Evolutionary conservation across 2,113 vertebrate genomes (phyloP), one percentile per base, ranked within the genome.

Genomic region (Pachyramphus minor): DNA sequence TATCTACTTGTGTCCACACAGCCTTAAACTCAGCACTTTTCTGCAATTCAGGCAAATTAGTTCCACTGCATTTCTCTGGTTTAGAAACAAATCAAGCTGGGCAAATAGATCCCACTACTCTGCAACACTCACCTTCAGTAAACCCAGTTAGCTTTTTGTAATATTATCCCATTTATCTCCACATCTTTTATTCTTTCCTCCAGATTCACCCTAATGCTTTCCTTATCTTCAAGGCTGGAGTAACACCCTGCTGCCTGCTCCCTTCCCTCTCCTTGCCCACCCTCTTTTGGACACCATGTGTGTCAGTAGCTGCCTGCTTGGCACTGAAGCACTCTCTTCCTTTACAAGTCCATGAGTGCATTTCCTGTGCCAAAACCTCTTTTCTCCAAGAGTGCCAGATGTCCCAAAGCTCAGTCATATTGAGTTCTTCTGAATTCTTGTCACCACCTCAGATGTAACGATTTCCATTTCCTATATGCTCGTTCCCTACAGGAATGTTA

Each of bases 361-460:
- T 73, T 91, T 96, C 75, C 69, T 85, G 66, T 87, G 93, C 91
- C 95, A 96, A 95, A 94, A 77, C 42, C 79, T 93, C 53, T 81
- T 89, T 72, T 75, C 56, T 84, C 66, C 0, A 0, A 62, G 30
- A 22, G 27, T 73, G 49, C 69, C 95, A 95, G 84, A 92, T 96
- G 69, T 95, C 84, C 66, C 91, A 82, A 81, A 94, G 47, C 76
- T 92, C 73, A 44, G 72, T 60, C 60, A 63, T 52, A 86, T 2
- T 49, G 72, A 90, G 42, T 59, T 87, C 30, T 88, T 87, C 68
- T 84, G 59, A 95, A 84, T 91, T 87, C 80, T 89, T 71, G 18
- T 44, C 89, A 67, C 81, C 49, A 84, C n/a, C 31, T 89, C 74
- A 85, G 58, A 92, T 2, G 1, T 33, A 74, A 75, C 19, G n/a